Conservation (phyloP, 2,797 vertebrate genomes). For the Tenualosa thibaudeaui region DNA sequence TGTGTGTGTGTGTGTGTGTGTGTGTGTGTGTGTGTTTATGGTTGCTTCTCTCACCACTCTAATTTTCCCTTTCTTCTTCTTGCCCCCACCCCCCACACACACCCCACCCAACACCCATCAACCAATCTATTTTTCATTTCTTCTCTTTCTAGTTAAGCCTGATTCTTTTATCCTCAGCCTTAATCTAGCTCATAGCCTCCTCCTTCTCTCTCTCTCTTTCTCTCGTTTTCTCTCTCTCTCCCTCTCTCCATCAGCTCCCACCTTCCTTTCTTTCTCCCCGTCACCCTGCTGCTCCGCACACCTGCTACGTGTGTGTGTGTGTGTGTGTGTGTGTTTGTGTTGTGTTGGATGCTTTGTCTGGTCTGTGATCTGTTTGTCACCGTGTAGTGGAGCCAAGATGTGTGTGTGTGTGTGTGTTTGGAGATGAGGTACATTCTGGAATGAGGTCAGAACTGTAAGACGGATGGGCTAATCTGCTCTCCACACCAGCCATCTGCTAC, state of each 20-base stretch:
- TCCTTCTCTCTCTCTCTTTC: not conserved
- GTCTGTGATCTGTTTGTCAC: constrained; percentile 32
- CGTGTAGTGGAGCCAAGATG: constrained; percentile 33
- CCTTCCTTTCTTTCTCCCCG: not conserved
- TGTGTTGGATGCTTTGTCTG: constrained; percentile 42
- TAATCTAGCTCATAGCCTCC: not conserved
- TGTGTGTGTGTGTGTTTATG: not conserved
- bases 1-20: not conserved
- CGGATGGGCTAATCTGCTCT: constrained; percentile 19
- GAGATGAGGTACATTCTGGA: not conserved
- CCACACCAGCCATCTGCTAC: not conserved
- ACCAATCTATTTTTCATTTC: not conserved
- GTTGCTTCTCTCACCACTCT: not conserved
- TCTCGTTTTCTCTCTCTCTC: not conserved
- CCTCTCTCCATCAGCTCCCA: not conserved
- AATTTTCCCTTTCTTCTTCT: constrained; percentile 5
- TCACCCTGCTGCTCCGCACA: not conserved
- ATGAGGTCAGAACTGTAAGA: constrained; percentile 7
- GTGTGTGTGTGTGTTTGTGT: not conserved
- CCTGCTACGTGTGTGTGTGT: not conserved
- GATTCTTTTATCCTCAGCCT: not conserved
- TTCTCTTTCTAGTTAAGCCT: no score
- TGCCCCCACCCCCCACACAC: not conserved
- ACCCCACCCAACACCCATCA: not conserved
- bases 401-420: not conserved